A percentile compares a stretch with the other conserved stretches of the same genome.
phyloP scores from a whole-genome alignment of 2,888 invertebrate genomes.

The Miltochrista miniata region DNA sequence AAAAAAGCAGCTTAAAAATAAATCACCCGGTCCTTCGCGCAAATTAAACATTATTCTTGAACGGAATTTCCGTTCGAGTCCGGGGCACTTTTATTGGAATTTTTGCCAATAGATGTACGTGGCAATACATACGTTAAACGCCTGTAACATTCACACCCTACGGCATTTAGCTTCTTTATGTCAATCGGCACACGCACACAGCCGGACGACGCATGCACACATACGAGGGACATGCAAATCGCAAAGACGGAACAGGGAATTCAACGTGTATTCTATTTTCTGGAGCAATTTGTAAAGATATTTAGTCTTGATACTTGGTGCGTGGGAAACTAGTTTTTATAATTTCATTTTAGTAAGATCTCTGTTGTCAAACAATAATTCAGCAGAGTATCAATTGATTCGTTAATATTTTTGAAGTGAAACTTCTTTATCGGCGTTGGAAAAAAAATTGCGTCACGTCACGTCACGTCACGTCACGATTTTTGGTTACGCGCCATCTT shows the following conservation, averaged over 20 bases:
- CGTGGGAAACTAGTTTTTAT: conserved; percentile 5
- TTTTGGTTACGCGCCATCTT: too few relatives aligned
- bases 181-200: conserved; percentile 62
- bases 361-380: background rate
- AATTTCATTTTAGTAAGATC: background rate
- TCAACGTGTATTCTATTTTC: conserved; percentile 79
- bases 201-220: conserved; percentile 39
- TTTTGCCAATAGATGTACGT: conserved; percentile 78
- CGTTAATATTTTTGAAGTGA: too few relatives aligned
- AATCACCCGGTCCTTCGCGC: conserved; percentile 64
- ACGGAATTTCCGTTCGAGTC: conserved; percentile 58
- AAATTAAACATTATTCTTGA: conserved; percentile 82
- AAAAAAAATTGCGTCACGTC: too few relatives aligned
- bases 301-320: conserved; percentile 51
- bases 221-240: conserved; percentile 69
- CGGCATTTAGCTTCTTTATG: conserved; percentile 75
- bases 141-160: conserved; percentile 64
- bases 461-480: too few relatives aligned
- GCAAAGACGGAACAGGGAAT: conserved; percentile 73
- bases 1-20: conserved; percentile 47
- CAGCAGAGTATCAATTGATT: too few relatives aligned
- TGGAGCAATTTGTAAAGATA: conserved; percentile 55
- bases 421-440: too few relatives aligned
- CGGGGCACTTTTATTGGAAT: conserved; percentile 79
- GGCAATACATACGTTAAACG: conserved; percentile 79